Evolutionary conservation across 2,888 invertebrate genomes (phyloP).

Genomic region (Ypsolopha scabrella): DNA sequence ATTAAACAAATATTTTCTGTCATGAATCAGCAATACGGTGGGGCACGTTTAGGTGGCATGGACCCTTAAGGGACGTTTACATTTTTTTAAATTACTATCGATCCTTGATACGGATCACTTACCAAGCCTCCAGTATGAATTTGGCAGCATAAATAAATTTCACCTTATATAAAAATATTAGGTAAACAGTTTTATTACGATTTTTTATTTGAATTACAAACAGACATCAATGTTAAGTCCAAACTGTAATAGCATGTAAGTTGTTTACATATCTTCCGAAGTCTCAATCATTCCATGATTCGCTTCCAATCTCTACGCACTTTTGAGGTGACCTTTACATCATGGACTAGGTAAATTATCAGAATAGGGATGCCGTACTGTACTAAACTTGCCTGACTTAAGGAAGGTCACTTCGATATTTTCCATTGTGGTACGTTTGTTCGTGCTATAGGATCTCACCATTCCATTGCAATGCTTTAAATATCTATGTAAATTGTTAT

Average conservation of each 20-base stretch:
- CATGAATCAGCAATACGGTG: too few relatives aligned
- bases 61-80: too few relatives aligned
- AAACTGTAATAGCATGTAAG: conserved; percentile 13
- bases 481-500: conserved; percentile 12
- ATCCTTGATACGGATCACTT: too few relatives aligned
- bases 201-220: conserved; percentile 3
- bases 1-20: too few relatives aligned
- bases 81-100: too few relatives aligned
- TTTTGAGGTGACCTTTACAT: neutral
- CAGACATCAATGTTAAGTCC: conserved; percentile 40
- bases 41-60: too few relatives aligned
- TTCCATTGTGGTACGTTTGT: neutral
- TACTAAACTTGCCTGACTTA: neutral
- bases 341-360: neutral
- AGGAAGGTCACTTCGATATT: neutral
- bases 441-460: conserved; percentile 54
- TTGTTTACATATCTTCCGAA: conserved; percentile 33
- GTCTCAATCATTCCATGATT: conserved; percentile 50
- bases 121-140: too few relatives aligned
- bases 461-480: conserved; percentile 58
- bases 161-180: too few relatives aligned
- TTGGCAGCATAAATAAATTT: too few relatives aligned
- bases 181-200: neutral
- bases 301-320: conserved; percentile 33
- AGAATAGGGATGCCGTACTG: too few relatives aligned